Conservation (phyloP, 2,113 vertebrate species). For the Lasiurus cinereus region DNA sequence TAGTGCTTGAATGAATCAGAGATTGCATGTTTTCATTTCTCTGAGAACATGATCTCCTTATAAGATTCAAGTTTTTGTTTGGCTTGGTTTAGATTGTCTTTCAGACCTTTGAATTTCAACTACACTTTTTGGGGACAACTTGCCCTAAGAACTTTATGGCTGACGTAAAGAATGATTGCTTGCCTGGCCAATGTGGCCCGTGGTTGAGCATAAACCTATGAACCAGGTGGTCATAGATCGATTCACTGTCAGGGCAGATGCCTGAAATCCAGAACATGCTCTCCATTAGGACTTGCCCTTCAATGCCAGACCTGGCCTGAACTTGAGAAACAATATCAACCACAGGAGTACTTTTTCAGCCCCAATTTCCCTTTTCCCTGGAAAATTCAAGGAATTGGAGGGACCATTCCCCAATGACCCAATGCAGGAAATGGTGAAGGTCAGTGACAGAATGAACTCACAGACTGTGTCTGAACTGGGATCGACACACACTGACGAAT, state of each 20-base stretch:
- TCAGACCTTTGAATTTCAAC: slow-evolving; percentile 45
- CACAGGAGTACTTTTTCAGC: slow-evolving; percentile 49
- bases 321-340: slow-evolving; percentile 59
- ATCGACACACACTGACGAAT: background rate
- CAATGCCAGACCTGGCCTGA: slow-evolving; percentile 69
- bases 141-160: background rate
- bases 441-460: slow-evolving; percentile 54
- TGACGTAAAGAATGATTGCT: slow-evolving; percentile 12
- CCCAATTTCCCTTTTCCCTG: slow-evolving; percentile 53
- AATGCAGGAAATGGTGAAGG: slow-evolving; percentile 66
- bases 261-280: slow-evolving; percentile 63
- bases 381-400: slow-evolving; percentile 68
- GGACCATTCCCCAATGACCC: slow-evolving; percentile 44
- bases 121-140: background rate
- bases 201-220: too few relatives aligned
- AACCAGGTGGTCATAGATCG: too few relatives aligned
- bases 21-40: background rate
- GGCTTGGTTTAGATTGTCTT: background rate
- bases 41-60: background rate
- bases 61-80: background rate
- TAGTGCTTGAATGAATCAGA: background rate
- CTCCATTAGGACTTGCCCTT: slow-evolving; percentile 38
- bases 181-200: too few relatives aligned
- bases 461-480: slow-evolving; percentile 47
- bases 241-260: too few relatives aligned